A percentile compares a stretch with the other conserved stretches of the same genome.
These are phyloP conservation scores for Corvus cornix DNA, from an alignment of 2,113 vertebrate species.

Conservation along the genomic window DNA sequence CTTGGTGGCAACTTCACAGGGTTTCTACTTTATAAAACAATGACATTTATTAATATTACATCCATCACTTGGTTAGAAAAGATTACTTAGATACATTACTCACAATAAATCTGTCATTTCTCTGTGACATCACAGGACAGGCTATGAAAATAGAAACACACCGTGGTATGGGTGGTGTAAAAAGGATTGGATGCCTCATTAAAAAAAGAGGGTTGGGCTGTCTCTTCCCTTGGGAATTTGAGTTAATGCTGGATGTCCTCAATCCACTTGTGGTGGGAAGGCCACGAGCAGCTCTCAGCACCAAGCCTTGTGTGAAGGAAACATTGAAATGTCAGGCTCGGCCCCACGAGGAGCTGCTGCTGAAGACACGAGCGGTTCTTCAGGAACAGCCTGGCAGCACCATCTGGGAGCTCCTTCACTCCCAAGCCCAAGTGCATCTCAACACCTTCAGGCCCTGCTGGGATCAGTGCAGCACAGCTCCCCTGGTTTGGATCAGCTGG, in stretches of 20 bases:
- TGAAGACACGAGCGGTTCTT: neutral
- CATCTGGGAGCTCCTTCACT: neutral
- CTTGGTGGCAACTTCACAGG: neutral
- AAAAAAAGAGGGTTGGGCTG: neutral
- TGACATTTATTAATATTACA: conserved; percentile 9
- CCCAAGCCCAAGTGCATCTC: neutral
- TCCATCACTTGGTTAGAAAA: conserved; percentile 46
- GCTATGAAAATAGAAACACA: conserved; percentile 47
- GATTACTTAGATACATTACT: neutral
- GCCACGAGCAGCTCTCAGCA: neutral
- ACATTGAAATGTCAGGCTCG: accelerated
- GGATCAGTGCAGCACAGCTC: neutral
- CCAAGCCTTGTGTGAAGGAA: neutral
- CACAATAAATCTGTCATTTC: neutral
- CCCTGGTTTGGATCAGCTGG: neutral
- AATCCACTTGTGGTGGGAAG: neutral
- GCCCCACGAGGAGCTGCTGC: neutral
- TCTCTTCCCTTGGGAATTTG: neutral
- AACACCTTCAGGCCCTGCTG: neutral
- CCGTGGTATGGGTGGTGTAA: neutral
- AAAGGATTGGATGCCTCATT: neutral
- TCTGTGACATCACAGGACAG: neutral
- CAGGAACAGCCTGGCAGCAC: neutral
- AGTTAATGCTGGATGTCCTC: neutral
- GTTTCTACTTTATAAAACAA: conserved; percentile 38